Evolutionary conservation across 2,888 invertebrate genomes (phyloP), one percentile per base, ranked within the genome.

Genomic region (Drosophila putrida): DNA sequence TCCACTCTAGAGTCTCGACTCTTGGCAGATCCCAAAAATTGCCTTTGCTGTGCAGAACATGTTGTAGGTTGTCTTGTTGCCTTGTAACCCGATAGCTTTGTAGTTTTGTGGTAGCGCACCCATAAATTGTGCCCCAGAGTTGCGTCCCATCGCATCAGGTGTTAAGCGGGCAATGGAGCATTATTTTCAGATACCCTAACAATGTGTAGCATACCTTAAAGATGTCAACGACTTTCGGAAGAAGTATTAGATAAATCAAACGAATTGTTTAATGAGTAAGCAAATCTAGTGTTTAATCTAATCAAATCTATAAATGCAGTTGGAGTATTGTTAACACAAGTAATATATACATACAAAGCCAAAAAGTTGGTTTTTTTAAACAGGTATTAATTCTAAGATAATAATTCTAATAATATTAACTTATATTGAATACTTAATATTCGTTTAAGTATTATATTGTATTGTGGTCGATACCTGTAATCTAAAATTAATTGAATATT

Each of bases 101-200:
- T 89, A 87, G 82, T 83, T 89, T 89, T 89, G 89, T 86, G 84
- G 90, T 90, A 86, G 90, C 85, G 89, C 87, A 86, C 86, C 90
- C 90, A 86, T 86, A 90, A 86, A 86, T 86, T 89, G 61, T 35
- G 50, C 49, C 69, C 31, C 84, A 67, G 58, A 53, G 53, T 55
- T 68, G 72, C 76, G 58, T 35, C 28, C 54, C 71, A 61, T 64
- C 70, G 89, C 89, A 78, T 83, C 89, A 84, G 89, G 83, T 84
- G 83, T 87, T 79, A 87, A 81, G 73, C 89, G 88, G 79, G 89
- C 82, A 58, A 61, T 76, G 70, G 43, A 50, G 43, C 62, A 43
- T 46, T 72, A 44, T 77, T 46, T 49, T n/a, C 8, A 13, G 36
- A 51, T 78, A 78, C 88, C 38, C 88, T 82, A 11, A 4, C 4